These are phyloP conservation scores for Rhadina sibilatrix DNA, from an alignment of 2,113 vertebrate species.

Conservation along the genomic window DNA sequence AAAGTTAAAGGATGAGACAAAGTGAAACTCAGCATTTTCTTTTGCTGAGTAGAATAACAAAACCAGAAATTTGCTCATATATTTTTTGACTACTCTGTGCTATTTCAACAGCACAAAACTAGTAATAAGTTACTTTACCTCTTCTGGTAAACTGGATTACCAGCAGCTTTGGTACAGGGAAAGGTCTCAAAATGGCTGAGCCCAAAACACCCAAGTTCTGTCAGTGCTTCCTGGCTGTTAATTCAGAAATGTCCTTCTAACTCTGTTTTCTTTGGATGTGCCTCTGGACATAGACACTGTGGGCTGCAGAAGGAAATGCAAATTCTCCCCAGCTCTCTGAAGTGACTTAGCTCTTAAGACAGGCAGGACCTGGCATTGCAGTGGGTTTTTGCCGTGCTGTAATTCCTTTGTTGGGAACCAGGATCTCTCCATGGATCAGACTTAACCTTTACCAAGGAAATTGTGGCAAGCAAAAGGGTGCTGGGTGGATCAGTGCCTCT, in stretches of 20 bases:
- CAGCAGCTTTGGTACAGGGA: neutral
- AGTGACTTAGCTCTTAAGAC: neutral
- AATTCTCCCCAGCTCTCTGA: neutral
- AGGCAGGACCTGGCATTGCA: neutral
- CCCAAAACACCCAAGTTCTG: neutral
- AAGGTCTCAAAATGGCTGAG: neutral
- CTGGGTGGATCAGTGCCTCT: neutral
- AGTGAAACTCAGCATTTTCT: neutral
- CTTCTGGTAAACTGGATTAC: neutral
- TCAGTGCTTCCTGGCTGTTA: neutral
- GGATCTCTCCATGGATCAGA: neutral
- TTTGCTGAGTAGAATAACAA: neutral
- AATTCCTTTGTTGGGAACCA: neutral
- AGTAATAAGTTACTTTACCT: neutral
- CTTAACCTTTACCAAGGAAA: neutral
- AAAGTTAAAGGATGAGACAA: neutral
- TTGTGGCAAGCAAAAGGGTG: neutral
- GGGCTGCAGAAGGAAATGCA: neutral
- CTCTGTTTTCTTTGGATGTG: neutral
- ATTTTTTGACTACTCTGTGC: neutral
- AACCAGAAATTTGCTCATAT: neutral
- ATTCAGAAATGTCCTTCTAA: neutral
- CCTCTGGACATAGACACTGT: neutral
- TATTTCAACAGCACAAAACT: neutral
- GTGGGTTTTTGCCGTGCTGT: fast-evolving